Conservation (phyloP, 2,888 invertebrate species). For the Amiota mariae region DNA sequence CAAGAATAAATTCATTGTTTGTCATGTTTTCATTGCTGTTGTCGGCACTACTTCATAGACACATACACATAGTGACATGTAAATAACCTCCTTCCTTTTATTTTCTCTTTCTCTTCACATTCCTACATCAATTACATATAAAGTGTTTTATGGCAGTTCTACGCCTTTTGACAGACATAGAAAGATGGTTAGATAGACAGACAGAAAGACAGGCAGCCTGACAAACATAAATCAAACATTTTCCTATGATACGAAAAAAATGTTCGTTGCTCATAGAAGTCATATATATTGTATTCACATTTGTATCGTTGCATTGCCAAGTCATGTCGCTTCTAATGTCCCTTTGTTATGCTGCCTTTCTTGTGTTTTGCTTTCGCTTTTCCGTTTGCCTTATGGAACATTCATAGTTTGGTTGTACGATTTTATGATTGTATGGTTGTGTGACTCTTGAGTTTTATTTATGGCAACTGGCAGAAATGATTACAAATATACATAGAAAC, state of each 20-base stretch:
- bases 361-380: too few species aligned
- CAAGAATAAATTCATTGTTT: too few species aligned
- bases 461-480: too few species aligned
- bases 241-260: conserved; percentile 66
- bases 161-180: background rate
- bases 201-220: conserved; percentile 37
- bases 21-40: too few species aligned
- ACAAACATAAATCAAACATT: conserved; percentile 67
- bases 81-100: too few species aligned
- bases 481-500: too few species aligned
- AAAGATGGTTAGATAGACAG: background rate
- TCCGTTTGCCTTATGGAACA: too few species aligned
- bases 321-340: too few species aligned
- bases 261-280: conserved; percentile 47
- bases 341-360: too few species aligned
- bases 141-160: background rate
- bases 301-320: background rate
- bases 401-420: too few species aligned
- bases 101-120: background rate
- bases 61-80: background rate
- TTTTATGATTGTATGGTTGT: too few species aligned
- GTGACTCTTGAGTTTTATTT: too few species aligned
- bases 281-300: background rate
- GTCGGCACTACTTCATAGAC: background rate
- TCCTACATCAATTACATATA: background rate